A percentile compares a stretch with the other conserved stretches of the same genome.
These are phyloP conservation scores for Pampusana beccarii DNA, from an alignment of 2,113 vertebrate genomes.

Conservation along the genomic window DNA sequence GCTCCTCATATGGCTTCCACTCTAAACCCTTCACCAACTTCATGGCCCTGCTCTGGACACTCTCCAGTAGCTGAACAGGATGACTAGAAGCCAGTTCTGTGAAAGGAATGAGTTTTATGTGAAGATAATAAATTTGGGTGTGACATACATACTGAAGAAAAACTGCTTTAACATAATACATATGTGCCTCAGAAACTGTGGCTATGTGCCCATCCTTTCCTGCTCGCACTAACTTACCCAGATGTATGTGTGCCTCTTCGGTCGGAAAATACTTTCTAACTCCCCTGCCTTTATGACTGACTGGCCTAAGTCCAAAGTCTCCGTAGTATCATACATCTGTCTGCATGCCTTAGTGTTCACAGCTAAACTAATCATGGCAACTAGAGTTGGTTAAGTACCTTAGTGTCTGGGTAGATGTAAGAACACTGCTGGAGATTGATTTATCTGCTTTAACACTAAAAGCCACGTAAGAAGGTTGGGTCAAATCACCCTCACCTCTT, in stretches of 20 bases:
- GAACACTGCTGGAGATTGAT: not conserved
- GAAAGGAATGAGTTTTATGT: slow-evolving; percentile 26
- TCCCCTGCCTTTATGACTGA: not conserved
- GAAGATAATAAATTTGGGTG: slow-evolving; percentile 5
- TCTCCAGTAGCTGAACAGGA: not conserved
- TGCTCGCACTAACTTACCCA: slow-evolving; percentile 25
- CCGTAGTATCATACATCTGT: slow-evolving; percentile 17
- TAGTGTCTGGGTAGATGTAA: not conserved
- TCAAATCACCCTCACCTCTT: not conserved
- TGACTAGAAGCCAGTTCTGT: not conserved
- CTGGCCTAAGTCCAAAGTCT: slow-evolving; percentile 38
- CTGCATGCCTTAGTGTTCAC: slow-evolving; percentile 31
- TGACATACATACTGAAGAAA: slow-evolving; percentile 10
- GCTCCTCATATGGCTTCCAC: no score
- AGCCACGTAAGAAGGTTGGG: not conserved
- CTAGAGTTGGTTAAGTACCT: not conserved
- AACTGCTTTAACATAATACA: slow-evolving; percentile 19
- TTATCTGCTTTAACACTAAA: not conserved
- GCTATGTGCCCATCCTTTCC: slow-evolving; percentile 35
- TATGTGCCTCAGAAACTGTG: slow-evolving; percentile 28
- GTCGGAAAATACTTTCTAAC: slow-evolving; percentile 48
- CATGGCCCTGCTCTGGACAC: no score
- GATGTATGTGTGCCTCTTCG: slow-evolving; percentile 1
- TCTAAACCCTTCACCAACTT: no score
- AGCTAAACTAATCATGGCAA: slow-evolving; percentile 26